Conservation (phyloP, 2,113 vertebrate species). For the Bothrops jararaca region DNA sequence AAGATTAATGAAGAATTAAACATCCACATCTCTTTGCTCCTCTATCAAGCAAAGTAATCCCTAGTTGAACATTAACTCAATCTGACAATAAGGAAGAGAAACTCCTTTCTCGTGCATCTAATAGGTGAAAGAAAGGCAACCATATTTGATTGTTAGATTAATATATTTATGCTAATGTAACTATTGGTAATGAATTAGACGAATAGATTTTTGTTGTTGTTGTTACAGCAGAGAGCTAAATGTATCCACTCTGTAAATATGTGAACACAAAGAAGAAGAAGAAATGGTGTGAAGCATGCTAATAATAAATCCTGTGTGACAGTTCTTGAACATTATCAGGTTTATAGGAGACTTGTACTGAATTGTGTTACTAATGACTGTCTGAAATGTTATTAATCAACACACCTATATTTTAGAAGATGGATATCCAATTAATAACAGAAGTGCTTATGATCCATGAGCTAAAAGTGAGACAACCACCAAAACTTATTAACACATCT, state of each 20-base stretch:
- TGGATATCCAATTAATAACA: background rate
- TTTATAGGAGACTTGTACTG: constrained; percentile 30
- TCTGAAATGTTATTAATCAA: constrained; percentile 41
- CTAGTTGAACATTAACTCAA: constrained; percentile 61
- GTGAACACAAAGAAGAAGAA: background rate
- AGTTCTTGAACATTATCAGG: background rate
- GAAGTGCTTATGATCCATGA: background rate
- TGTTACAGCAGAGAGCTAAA: background rate
- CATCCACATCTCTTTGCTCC: constrained; percentile 58
- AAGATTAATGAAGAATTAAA: constrained; percentile 74
- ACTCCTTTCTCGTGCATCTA: constrained; percentile 14
- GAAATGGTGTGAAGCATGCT: constrained; percentile 14
- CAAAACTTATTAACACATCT: background rate
- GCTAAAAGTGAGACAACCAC: background rate
- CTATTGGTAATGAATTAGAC: constrained; percentile 29
- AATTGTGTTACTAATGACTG: constrained; percentile 43
- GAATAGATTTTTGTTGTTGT: constrained; percentile 22
- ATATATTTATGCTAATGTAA: constrained; percentile 7
- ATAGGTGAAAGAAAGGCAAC: constrained; percentile 24
- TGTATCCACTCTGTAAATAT: constrained; percentile 30
- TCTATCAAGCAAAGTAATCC: constrained; percentile 58
- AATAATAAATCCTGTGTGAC: constrained; percentile 21
- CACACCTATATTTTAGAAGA: background rate
- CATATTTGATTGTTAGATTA: constrained; percentile 15
- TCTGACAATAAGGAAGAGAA: constrained; percentile 49